Conservation (phyloP, 2,797 vertebrate genomes). For the Eospalax fontanierii region DNA sequence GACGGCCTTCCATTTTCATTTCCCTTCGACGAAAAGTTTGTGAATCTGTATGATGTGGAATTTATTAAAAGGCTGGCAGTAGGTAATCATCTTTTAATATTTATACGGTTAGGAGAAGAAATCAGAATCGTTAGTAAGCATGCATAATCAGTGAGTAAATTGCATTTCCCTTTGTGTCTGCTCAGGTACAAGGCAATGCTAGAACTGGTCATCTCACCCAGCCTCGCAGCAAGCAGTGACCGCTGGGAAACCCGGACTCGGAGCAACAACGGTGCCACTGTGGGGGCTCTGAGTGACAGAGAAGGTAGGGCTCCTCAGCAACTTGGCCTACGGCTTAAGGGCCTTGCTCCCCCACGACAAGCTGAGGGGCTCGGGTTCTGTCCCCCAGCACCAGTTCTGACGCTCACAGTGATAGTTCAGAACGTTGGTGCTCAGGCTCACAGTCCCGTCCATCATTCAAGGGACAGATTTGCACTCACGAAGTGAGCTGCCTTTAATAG, state of each 20-base stretch:
- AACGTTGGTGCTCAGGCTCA: neutral
- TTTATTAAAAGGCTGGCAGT: conserved; percentile 90
- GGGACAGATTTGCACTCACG: rapidly evolving
- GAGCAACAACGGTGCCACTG: conserved; percentile 85
- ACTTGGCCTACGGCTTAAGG: neutral
- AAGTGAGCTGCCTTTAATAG: conserved; percentile 10
- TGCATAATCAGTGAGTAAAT: conserved; percentile 89
- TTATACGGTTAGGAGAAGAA: conserved; percentile 89
- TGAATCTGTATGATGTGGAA: conserved; percentile 89
- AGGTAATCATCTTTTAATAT: conserved; percentile 90
- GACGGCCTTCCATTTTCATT: conserved; percentile 87
- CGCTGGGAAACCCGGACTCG: conserved; percentile 87
- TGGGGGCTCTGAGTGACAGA: conserved; percentile 89
- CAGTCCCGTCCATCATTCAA: neutral
- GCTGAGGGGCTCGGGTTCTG: neutral
- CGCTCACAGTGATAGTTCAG: neutral
- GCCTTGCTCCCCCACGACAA: rapidly evolving
- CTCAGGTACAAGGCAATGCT: conserved; percentile 94
- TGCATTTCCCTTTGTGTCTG: conserved; percentile 89
- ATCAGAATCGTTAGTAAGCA: conserved; percentile 87
- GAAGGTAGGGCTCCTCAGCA: conserved; percentile 88
- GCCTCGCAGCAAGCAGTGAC: conserved; percentile 90
- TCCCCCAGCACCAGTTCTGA: neutral
- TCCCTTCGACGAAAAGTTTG: conserved; percentile 90
- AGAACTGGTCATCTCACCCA: conserved; percentile 93